These are phyloP conservation scores for Harpagifer antarcticus DNA, from an alignment of 2,797 vertebrate species.

Conservation along the genomic window DNA sequence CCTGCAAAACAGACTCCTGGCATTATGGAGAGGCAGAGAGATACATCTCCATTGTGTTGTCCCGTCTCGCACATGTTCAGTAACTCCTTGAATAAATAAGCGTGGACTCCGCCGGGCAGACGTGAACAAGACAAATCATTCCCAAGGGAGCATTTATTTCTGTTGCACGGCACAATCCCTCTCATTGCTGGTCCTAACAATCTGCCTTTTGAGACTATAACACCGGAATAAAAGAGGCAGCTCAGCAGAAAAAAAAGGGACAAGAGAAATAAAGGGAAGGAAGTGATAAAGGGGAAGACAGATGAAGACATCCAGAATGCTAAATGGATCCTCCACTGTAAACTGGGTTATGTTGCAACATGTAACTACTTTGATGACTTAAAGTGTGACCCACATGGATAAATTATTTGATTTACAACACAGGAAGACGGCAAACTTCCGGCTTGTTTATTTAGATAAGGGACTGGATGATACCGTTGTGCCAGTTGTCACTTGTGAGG, in stretches of 20 bases:
- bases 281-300: constrained; percentile 62
- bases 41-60: constrained; percentile 74
- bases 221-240: constrained; percentile 47
- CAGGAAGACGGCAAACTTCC: constrained; percentile 29
- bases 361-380: constrained; percentile 59
- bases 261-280: constrained; percentile 41
- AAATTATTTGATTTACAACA: constrained; percentile 57
- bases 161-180: constrained; percentile 67
- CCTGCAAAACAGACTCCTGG: constrained; percentile 65
- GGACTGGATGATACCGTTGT: constrained; percentile 54
- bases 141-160: constrained; percentile 83
- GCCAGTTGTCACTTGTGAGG: constrained; percentile 57
- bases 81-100: constrained; percentile 60
- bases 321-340: constrained; percentile 45
- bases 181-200: constrained; percentile 76
- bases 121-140: constrained; percentile 81
- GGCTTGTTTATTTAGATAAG: constrained; percentile 63
- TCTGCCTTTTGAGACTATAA: constrained; percentile 68
- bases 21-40: constrained; percentile 60
- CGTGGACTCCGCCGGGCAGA: constrained; percentile 63
- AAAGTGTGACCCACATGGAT: constrained; percentile 50
- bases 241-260: constrained; percentile 38
- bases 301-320: constrained; percentile 53
- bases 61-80: constrained; percentile 73
- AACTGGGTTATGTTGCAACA: constrained; percentile 17